Percentiles rank a stretch among this genome's conserved stretches.
Conservation (phyloP, 2,113 vertebrate genomes). For the Pelobates fuscus region DNA sequence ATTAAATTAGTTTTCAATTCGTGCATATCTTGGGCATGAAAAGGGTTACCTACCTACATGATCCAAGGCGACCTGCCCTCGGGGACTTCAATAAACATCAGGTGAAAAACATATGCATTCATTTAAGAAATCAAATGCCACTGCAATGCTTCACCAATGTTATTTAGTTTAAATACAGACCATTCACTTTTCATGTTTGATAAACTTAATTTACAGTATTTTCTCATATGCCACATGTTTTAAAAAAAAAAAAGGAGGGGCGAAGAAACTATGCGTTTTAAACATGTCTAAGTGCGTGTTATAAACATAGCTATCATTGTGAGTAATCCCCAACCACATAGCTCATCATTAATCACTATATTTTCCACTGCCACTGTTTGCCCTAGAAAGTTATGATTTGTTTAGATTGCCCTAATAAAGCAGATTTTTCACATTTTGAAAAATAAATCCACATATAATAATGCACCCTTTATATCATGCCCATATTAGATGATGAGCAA, state of each 20-base stretch:
- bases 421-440: conserved; percentile 1
- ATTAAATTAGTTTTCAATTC: too few relatives aligned
- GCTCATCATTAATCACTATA: conserved; percentile 17
- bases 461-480: background rate
- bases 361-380: conserved; percentile 11
- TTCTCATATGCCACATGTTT: conserved; percentile 8
- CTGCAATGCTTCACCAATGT: background rate
- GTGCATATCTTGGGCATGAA: too few relatives aligned
- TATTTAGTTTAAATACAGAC: background rate
- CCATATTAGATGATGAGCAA: too few relatives aligned
- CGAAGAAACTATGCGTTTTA: conserved; percentile 1
- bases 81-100: background rate
- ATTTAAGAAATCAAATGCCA: background rate
- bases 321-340: background rate
- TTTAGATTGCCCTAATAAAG: conserved; percentile 3
- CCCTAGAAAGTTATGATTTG: conserved; percentile 8
- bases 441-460: background rate
- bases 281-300: conserved; percentile 1
- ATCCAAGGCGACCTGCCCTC: background rate
- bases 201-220: conserved; percentile 6
- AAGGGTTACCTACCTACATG: too few relatives aligned
- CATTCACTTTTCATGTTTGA: conserved; percentile 9
- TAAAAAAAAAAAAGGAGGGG: background rate
- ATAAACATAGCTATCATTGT: conserved; percentile 19
- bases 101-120: background rate